These are phyloP conservation scores for Cololabis saira DNA, from an alignment of 2,113 vertebrate genomes.

Conservation along the genomic window DNA sequence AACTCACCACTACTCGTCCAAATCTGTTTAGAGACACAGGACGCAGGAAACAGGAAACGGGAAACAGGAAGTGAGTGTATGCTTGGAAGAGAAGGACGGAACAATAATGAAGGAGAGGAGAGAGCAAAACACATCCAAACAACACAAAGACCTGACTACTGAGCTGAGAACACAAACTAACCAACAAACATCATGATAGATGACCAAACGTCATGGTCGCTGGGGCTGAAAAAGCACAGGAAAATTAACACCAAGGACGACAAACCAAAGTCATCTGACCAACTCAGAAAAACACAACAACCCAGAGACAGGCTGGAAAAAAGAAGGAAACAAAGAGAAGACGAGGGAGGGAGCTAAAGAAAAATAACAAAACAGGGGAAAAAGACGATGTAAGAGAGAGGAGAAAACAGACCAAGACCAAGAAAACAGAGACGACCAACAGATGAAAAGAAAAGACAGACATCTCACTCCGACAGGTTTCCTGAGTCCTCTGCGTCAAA, in stretches of 20 bases:
- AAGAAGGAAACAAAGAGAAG: background rate
- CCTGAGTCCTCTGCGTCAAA: background rate
- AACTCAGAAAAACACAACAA: background rate
- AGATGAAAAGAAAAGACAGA: background rate
- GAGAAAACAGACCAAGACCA: background rate
- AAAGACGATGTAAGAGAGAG: too few species aligned
- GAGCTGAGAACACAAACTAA: background rate
- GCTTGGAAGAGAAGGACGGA: conserved; percentile 9
- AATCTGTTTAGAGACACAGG: conserved; percentile 16
- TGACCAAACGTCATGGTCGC: too few species aligned
- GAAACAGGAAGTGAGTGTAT: conserved; percentile 55
- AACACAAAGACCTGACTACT: background rate
- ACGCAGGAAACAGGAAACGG: conserved; percentile 51
- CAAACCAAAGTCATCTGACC: too few species aligned
- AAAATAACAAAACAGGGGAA: too few species aligned
- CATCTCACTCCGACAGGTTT: conserved; percentile 23
- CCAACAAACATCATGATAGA: too few species aligned
- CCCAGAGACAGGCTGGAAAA: background rate
- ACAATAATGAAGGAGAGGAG: conserved; percentile 5
- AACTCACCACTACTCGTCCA: conserved; percentile 23
- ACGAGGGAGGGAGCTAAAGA: too few species aligned
- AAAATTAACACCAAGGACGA: background rate
- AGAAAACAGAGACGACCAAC: background rate
- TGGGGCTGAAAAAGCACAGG: background rate
- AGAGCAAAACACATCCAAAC: conserved; percentile 13